These are phyloP conservation scores for Dendrophyllia cribrosa DNA, from an alignment of 64 coral and sea anemone genomes.

Conservation along the genomic window DNA sequence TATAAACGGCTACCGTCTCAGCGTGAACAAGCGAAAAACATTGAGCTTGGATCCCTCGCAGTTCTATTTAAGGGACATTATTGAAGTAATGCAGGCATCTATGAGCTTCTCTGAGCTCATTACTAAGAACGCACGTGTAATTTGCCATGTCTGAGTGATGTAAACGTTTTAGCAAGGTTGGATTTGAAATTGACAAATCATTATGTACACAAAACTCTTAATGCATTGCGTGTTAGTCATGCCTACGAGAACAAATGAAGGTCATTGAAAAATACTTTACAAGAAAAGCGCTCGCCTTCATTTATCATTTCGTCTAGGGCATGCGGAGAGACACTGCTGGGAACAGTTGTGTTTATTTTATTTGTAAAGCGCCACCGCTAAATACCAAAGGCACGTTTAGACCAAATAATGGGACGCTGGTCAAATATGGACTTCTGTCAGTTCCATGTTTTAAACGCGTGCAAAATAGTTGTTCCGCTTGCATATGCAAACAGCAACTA, in stretches of 20 bases:
- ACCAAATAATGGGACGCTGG: conserved; percentile 7
- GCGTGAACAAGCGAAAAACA: conserved; percentile 21
- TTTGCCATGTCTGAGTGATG: neutral
- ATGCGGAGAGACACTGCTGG: conserved; percentile 24
- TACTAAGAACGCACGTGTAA: neutral
- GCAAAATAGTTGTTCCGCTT: conserved; percentile 6
- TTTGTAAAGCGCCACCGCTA: conserved; percentile 17
- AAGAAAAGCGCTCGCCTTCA: neutral
- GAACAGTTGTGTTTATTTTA: conserved; percentile 46
- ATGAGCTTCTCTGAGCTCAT: neutral
- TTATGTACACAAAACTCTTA: neutral
- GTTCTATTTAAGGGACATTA: neutral
- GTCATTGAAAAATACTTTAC: conserved; percentile 38
- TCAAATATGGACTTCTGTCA: too few species aligned
- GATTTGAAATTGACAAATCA: neutral
- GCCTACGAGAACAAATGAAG: conserved; percentile 31
- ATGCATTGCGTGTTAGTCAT: conserved; percentile 21
- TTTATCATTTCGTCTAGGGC: conserved; percentile 6
- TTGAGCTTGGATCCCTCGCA: neutral
- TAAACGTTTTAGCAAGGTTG: neutral
- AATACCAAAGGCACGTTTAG: conserved; percentile 25
- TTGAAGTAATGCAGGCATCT: neutral
- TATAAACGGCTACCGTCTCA: neutral
- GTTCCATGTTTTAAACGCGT: neutral
- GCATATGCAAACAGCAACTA: neutral